Evolutionary conservation across 2,797 vertebrate species (phyloP), one percentile per base, ranked within the genome.

Genomic region (Lindbergichthys nudifrons): DNA sequence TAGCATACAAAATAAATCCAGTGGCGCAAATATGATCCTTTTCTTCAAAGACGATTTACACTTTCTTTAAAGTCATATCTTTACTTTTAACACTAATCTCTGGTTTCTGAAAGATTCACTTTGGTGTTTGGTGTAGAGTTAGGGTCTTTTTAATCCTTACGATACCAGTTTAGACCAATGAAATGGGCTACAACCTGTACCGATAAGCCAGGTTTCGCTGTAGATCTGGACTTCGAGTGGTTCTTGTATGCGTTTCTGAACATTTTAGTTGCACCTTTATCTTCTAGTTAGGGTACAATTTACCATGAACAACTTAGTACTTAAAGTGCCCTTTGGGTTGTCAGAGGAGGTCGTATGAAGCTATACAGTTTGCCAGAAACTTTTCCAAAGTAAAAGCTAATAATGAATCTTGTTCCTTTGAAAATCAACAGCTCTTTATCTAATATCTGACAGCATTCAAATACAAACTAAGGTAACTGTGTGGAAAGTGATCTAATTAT

Each of bases 341-440:
- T 19, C 18, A n/a, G 5, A 10, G 52, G 58, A 41, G 13, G 43
- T 23, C 14, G 9, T 0, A 65, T 39, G 15, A 72, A 57, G 26
- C 19, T 3, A 1, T 4, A 57, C 9, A 10, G 46, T 53, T 43
- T 39, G 18, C 46, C 13, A 16, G 36, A 39, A 39, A 65, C 56
- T 61, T 47, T 26, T 70, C 18, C 10, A 46, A 58, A 5, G 59
- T 53, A 65, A 32, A 5, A 23, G 42, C 51, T 51, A 48, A n/a
- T 23, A 47, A 45, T 43, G 18, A 76, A 48, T 46, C 21, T 9
- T 70, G 53, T 43, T 19, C 58, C 70, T 64, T 53, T 71, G 65
- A 80, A 50, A 81, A 75, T 76, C 46, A 73, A 56, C 42, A 36
- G 9, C 8, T 9, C 8, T 36, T 36, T 36, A 36, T 75, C 50